Percentiles rank a stretch among this genome's conserved stretches.
Evolutionary conservation across 2,888 invertebrate genomes (phyloP).

Genomic region (Acrocyrtus sp.): DNA sequence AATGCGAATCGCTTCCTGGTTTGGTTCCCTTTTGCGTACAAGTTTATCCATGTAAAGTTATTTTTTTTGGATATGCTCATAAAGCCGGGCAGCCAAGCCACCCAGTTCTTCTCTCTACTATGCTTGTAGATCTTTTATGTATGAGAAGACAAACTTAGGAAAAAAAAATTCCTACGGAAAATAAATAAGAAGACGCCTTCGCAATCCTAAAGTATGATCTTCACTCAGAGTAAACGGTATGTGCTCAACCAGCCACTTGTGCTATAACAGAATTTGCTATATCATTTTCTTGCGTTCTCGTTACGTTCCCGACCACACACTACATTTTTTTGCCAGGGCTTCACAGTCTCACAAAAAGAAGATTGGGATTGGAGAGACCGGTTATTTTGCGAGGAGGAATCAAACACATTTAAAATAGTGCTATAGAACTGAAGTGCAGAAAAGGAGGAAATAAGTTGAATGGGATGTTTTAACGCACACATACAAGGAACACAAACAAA

Average conservation of each 20-base stretch:
- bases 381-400: background rate
- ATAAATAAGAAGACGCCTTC: constrained; percentile 8
- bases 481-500: background rate
- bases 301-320: constrained; percentile 39
- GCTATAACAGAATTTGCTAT: background rate
- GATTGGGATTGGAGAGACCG: background rate
- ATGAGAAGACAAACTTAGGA: no score
- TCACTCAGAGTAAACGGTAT: background rate
- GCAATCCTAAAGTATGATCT: constrained; percentile 17
- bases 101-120: background rate
- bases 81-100: background rate
- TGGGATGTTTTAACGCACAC: constrained; percentile 12
- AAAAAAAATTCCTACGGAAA: background rate
- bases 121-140: no score
- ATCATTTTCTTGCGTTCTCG: background rate
- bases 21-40: constrained; percentile 36
- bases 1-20: constrained; percentile 45
- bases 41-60: no score
- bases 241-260: background rate
- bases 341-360: background rate
- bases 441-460: constrained; percentile 36
- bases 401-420: background rate
- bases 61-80: no score
- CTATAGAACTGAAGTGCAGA: background rate
- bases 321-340: background rate